Evolutionary conservation across 92 coral and sea anemone genomes (phyloP), one percentile per base, ranked within the genome.

Genomic region (Umimayanthus kanabou): DNA sequence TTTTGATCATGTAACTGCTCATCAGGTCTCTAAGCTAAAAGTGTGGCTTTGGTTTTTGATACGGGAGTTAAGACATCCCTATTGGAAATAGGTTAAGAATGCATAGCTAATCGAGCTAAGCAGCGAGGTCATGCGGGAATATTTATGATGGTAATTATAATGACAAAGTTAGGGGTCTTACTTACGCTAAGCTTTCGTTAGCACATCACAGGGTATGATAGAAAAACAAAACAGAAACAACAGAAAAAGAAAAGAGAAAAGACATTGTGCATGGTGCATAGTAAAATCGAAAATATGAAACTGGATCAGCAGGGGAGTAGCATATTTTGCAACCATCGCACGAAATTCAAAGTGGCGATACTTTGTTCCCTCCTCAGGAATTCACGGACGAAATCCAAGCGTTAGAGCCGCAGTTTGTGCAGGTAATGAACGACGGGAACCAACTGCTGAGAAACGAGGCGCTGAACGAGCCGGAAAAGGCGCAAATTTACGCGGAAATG

Each of bases 321-420:
- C 22, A 3, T 57, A 57, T 15, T 16, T 57, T 15, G 23, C 66
- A 57, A 57, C 23, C 66, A 61, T 61, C 25, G 0, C 69, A 61
- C 69, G 69, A 22, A 61, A 61, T 23, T 61, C 7, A 20, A 61
- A 20, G 26, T 22, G 16, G 58, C 58, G 58, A 13, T 20, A 6
- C n/a, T 39, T 5, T 10, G 50, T 45, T 69, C 57, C 42, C 30
- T 26, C 57, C 4, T 5, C 78, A 83, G 87, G 87, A 83, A 26
- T 83, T 83, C 42, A 43, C 87, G 77, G 73, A 83, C 26, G 87
- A 70, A 20, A 70, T 83, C 10, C 66, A 70, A 26, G 87, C 78
- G 42, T 42, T 83, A 65, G 87, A 83, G 57, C 77, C 87, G 6
- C 78, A 50, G 65, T 29, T 70, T 71, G 22, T 47, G 47, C 87